These are phyloP conservation scores for Onthophagus sagittarius DNA, from an alignment of 2,888 invertebrate genomes.

Conservation along the genomic window DNA sequence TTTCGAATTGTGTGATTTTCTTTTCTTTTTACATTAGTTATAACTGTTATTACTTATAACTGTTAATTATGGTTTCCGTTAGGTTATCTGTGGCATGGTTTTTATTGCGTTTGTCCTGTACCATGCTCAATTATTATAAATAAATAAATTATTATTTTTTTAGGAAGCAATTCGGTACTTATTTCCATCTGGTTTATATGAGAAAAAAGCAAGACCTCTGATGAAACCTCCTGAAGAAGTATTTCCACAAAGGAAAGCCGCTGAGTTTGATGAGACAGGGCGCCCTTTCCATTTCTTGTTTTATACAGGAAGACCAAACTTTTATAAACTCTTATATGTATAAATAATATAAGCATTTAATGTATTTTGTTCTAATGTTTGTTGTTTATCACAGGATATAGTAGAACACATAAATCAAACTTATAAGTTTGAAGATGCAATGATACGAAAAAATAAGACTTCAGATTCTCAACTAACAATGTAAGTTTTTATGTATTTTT, in stretches of 20 bases:
- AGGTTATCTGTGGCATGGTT: no score
- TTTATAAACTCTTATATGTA: slow-evolving; percentile 79
- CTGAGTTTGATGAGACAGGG: slow-evolving; percentile 87
- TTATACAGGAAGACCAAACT: slow-evolving; percentile 86
- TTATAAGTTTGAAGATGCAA: slow-evolving; percentile 67
- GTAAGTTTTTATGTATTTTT: slow-evolving; percentile 43
- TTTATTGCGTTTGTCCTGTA: no score
- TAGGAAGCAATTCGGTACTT: slow-evolving; percentile 87
- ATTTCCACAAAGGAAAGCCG: slow-evolving; percentile 79
- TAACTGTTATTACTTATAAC: no score
- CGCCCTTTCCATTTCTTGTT: slow-evolving; percentile 88
- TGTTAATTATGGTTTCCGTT: no score
- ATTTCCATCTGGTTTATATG: slow-evolving; percentile 92
- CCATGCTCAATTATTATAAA: no score
- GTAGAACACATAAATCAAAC: slow-evolving; percentile 64
- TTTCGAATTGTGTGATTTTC: no score
- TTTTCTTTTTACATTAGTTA: no score
- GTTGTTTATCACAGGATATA: slow-evolving; percentile 54
- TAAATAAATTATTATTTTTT: slow-evolving; percentile 38
- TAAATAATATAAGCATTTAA: slow-evolving; percentile 39
- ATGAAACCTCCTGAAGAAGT: slow-evolving; percentile 88
- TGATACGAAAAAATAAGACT: slow-evolving; percentile 58
- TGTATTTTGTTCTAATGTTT: background rate
- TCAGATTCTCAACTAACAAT: slow-evolving; percentile 59
- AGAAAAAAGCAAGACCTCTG: slow-evolving; percentile 78